Evolutionary conservation across 2,113 vertebrate species (phyloP).

Genomic region (Anarrhichthys ocellatus): DNA sequence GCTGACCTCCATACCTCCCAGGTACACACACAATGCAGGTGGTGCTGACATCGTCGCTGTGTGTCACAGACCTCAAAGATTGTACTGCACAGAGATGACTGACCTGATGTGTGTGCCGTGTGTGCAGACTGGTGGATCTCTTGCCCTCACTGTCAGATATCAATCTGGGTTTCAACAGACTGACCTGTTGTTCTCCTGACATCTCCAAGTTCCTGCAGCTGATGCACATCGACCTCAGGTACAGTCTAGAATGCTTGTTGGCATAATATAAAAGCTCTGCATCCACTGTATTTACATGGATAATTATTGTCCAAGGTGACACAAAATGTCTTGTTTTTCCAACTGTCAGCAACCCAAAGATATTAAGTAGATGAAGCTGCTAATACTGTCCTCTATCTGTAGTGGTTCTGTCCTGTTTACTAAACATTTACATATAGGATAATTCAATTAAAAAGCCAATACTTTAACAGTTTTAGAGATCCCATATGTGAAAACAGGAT

Average conservation of each 20-base stretch:
- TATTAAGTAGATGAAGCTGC: no score
- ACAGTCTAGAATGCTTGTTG: slow-evolving; percentile 30
- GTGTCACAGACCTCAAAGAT: background rate
- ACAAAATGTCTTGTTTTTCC: no score
- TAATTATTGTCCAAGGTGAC: background rate
- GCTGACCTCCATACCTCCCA: slow-evolving; percentile 86
- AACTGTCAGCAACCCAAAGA: no score
- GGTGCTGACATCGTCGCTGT: background rate
- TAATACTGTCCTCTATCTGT: background rate
- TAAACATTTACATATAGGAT: background rate
- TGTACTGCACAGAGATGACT: background rate
- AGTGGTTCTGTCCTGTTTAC: background rate
- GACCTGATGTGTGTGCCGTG: slow-evolving; percentile 24
- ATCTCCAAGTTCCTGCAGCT: slow-evolving; percentile 87
- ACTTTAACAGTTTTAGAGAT: background rate
- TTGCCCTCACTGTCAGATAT: slow-evolving; percentile 87
- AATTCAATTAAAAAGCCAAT: background rate
- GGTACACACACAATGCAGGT: slow-evolving; percentile 78
- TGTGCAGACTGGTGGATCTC: slow-evolving; percentile 88
- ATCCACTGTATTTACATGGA: background rate
- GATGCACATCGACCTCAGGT: slow-evolving; percentile 93
- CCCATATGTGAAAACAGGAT: background rate
- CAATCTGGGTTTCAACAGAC: slow-evolving; percentile 92
- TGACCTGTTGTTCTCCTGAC: slow-evolving; percentile 84
- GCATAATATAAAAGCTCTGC: background rate